Evolutionary conservation across 2,888 invertebrate genomes (phyloP).

Genomic region (Zygaena filipendulae): DNA sequence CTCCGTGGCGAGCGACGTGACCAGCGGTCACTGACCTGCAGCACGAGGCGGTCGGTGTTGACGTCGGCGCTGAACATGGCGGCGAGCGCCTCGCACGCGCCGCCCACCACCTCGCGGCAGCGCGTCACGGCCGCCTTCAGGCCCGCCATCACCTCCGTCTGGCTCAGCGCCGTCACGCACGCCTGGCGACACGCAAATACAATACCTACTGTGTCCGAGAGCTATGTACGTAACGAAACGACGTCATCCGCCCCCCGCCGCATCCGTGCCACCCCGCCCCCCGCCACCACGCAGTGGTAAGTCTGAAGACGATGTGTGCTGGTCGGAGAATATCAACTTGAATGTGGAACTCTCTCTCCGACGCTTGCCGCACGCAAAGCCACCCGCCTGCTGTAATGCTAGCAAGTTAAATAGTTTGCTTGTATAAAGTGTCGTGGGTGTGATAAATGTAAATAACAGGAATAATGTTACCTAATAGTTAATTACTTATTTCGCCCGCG

Average conservation of each 20-base stretch:
- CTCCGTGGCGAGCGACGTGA: constrained; percentile 51
- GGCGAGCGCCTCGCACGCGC: constrained; percentile 90
- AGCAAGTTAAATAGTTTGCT: too few species aligned
- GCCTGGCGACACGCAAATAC: constrained; percentile 72
- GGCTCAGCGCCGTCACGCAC: constrained; percentile 85
- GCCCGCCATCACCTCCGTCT: constrained; percentile 90
- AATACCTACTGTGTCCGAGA: not conserved
- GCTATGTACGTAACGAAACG: too few species aligned
- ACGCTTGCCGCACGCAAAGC: too few species aligned
- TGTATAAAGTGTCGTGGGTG: too few species aligned
- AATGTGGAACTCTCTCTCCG: too few species aligned
- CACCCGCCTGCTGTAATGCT: too few species aligned
- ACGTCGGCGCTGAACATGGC: constrained; percentile 76
- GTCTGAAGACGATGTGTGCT: too few species aligned
- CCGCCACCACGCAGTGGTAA: too few species aligned
- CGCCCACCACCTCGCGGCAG: constrained; percentile 83
- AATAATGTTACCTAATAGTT: too few species aligned
- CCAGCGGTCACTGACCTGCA: constrained; percentile 76
- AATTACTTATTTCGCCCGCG: too few species aligned
- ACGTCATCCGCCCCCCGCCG: constrained; percentile 74
- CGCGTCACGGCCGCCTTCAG: constrained; percentile 91
- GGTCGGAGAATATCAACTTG: too few species aligned
- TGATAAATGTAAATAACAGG: too few species aligned
- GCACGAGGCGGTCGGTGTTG: constrained; percentile 50
- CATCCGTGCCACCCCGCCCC: not conserved